Percentiles rank a stretch among this genome's conserved stretches.
Conservation (phyloP, 2,888 invertebrate genomes). For the Pasiphila rectangulata region DNA sequence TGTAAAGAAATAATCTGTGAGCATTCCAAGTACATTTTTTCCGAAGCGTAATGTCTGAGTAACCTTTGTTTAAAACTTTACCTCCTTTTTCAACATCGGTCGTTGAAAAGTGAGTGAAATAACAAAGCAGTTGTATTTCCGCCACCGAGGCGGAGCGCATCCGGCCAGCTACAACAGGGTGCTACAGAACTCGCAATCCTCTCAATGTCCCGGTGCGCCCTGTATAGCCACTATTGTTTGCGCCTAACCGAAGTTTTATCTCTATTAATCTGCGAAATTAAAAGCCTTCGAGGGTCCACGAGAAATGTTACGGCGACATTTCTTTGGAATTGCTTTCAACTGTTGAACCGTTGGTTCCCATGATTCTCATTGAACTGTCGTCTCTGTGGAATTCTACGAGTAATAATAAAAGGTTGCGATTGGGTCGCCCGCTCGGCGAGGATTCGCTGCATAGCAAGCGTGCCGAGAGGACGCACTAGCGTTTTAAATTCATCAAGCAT, state of each 20-base stretch:
- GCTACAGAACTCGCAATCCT: conserved; percentile 38
- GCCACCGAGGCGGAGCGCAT: conserved; percentile 22
- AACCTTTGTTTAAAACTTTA: conserved; percentile 17
- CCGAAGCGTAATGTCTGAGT: background rate
- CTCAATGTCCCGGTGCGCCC: conserved; percentile 41
- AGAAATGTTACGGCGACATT: conserved; percentile 35
- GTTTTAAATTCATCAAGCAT: too few relatives aligned
- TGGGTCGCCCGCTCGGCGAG: too few relatives aligned
- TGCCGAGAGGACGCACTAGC: too few relatives aligned
- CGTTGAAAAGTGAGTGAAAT: conserved; percentile 26
- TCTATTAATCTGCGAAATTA: conserved; percentile 54
- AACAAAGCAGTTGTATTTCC: conserved; percentile 39
- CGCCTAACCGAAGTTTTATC: conserved; percentile 46
- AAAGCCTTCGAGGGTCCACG: conserved; percentile 39
- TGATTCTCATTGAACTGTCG: conserved; percentile 18
- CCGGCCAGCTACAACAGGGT: conserved; percentile 15
- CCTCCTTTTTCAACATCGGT: conserved; percentile 5
- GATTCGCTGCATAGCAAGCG: too few relatives aligned
- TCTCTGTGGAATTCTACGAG: too few relatives aligned
- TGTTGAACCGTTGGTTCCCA: too few relatives aligned
- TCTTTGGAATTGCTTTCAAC: conserved; percentile 34
- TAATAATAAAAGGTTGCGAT: too few relatives aligned
- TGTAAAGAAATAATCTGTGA: too few relatives aligned
- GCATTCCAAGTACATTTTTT: too few relatives aligned
- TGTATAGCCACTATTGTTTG: conserved; percentile 49